A percentile compares a stretch with the other conserved stretches of the same genome.
Evolutionary conservation across 2,113 vertebrate species (phyloP).

Genomic region (Empidonax traillii): DNA sequence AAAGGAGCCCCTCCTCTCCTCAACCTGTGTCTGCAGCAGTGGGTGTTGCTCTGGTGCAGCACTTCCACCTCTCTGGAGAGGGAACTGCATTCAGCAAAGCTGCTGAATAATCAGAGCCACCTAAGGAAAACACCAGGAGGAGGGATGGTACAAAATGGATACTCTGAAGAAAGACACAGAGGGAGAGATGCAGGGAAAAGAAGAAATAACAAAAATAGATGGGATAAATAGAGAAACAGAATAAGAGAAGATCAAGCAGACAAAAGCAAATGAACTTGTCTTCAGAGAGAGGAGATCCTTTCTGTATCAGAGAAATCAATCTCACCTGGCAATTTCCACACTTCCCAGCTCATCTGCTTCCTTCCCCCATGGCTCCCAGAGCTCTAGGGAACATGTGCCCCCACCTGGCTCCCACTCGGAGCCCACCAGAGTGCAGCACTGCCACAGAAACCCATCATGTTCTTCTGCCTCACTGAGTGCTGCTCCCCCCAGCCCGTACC

Average conservation of each 20-base stretch:
- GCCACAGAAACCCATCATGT: neutral
- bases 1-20: neutral
- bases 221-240: neutral
- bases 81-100: neutral
- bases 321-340: neutral
- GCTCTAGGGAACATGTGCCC: neutral
- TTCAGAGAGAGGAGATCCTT: neutral
- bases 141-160: neutral
- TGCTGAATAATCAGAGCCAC: neutral
- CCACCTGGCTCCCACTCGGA: neutral
- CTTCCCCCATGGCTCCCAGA: neutral
- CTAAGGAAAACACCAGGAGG: neutral
- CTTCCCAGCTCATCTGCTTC: neutral
- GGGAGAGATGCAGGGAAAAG: neutral
- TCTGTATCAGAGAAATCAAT: neutral
- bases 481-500: accelerated
- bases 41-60: neutral
- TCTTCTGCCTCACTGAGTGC: neutral
- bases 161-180: neutral
- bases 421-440: neutral
- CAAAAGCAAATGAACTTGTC: neutral
- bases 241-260: neutral
- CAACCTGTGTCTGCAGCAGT: neutral
- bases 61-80: neutral
- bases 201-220: neutral